Evolutionary conservation across 2,888 invertebrate genomes (phyloP).

Genomic region (Deilephila porcellus): DNA sequence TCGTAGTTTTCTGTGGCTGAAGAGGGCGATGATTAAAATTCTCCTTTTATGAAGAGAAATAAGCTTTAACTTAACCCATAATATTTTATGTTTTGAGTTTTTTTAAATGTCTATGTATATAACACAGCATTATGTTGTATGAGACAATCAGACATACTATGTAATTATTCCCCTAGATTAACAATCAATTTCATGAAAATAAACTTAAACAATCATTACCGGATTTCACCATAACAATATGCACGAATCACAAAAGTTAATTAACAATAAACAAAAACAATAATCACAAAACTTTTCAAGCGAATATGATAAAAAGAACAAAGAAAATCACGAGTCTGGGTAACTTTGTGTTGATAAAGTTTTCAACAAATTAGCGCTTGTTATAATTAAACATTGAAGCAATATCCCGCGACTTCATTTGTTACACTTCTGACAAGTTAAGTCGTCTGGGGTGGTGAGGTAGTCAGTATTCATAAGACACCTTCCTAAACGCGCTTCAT

Average conservation of each 20-base stretch:
- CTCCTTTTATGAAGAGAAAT: too few relatives aligned
- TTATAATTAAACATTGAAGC: conserved; percentile 66
- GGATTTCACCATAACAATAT: background rate
- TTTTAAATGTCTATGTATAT: too few relatives aligned
- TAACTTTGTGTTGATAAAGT: conserved; percentile 28
- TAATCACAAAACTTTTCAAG: conserved; percentile 10
- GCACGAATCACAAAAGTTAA: background rate
- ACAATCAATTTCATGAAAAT: too few relatives aligned
- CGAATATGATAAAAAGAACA: conserved; percentile 20
- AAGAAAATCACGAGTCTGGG: conserved; percentile 17
- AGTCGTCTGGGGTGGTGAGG: conserved; percentile 63
- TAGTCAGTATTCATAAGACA: conserved; percentile 80
- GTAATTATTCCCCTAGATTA: too few relatives aligned
- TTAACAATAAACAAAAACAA: background rate
- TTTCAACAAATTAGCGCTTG: conserved; percentile 39
- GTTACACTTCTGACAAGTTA: conserved; percentile 78
- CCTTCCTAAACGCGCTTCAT: conserved; percentile 68
- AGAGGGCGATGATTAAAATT: too few relatives aligned
- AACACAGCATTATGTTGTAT: background rate
- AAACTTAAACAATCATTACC: too few relatives aligned
- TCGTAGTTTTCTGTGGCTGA: too few relatives aligned
- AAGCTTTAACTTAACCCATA: too few relatives aligned
- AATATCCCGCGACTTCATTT: conserved; percentile 62
- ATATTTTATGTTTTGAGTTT: too few relatives aligned
- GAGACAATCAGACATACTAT: too few relatives aligned